Conservation (phyloP, 2,113 vertebrate genomes). For the Aptenodytes patagonicus region DNA sequence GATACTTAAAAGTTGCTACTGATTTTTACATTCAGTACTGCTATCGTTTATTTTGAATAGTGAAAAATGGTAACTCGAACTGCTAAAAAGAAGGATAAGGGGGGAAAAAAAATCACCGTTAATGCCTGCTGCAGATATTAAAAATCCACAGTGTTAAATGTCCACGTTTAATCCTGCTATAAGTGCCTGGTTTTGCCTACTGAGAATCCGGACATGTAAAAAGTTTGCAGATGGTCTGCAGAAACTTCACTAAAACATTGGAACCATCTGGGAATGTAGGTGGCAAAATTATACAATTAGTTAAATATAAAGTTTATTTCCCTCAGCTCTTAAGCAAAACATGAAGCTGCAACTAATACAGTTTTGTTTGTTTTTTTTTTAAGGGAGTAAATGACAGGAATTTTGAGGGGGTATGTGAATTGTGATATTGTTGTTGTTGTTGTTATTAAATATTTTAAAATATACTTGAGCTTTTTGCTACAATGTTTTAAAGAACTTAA, state of each 20-base stretch:
- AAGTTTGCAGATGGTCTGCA: conserved; percentile 42
- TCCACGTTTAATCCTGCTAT: background rate
- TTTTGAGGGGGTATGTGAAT: background rate
- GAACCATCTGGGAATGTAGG: background rate
- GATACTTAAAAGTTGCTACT: background rate
- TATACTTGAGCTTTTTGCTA: background rate
- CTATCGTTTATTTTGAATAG: background rate
- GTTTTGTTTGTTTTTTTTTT: background rate
- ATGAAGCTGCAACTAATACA: background rate
- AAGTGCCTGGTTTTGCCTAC: background rate
- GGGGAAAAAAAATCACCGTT: rapidly evolving
- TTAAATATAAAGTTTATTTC: background rate
- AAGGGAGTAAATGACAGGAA: background rate
- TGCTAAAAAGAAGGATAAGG: background rate
- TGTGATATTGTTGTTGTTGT: background rate
- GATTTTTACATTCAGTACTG: background rate
- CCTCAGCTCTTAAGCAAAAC: background rate
- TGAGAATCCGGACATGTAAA: background rate
- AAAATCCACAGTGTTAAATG: background rate
- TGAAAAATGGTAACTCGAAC: background rate
- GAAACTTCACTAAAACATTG: background rate
- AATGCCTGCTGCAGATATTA: background rate
- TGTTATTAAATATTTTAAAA: background rate
- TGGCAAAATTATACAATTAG: background rate
- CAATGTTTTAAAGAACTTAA: background rate